Percentiles rank a stretch among this genome's conserved stretches.
Evolutionary conservation across 1,140 invertebrate genomes (phyloP).

Genomic region (Drosophila orosa): DNA sequence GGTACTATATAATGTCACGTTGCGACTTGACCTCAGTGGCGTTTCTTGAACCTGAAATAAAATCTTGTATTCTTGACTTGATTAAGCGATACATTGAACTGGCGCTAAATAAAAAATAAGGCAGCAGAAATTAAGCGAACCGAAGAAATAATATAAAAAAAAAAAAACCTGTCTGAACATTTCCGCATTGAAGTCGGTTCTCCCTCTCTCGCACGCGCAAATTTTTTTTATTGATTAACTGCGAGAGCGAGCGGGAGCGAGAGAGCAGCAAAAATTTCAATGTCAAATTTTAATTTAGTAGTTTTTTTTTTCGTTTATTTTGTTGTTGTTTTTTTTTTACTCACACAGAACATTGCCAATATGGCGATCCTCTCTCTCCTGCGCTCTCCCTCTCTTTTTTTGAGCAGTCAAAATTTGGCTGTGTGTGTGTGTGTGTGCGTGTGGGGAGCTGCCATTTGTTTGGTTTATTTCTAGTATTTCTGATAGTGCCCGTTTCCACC

Average conservation of each 20-base stretch:
- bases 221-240: conserved; percentile 68
- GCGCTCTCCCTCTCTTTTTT: conserved; percentile 7
- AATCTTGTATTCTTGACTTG: conserved; percentile 53
- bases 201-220: conserved; percentile 59
- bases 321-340: conserved; percentile 30
- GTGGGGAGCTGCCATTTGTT: conserved; percentile 57
- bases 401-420: conserved; percentile 63
- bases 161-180: conserved; percentile 73
- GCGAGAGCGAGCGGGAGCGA: conserved; percentile 43
- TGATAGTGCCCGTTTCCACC: conserved; percentile 60
- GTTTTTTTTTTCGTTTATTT: conserved; percentile 38
- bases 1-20: conserved; percentile 15
- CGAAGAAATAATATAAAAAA: conserved; percentile 5
- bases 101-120: conserved; percentile 35
- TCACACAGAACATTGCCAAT: conserved; percentile 74
- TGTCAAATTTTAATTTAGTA: conserved; percentile 82
- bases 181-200: conserved; percentile 67
- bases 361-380: conserved; percentile 42
- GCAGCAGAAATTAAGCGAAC: conserved; percentile 8
- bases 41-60: conserved; percentile 73
- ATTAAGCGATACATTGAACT: conserved; percentile 77
- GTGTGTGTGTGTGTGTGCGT: conserved; percentile 20
- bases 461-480: conserved; percentile 71
- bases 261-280: conserved; percentile 66
- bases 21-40: conserved; percentile 63